Evolutionary conservation across 2,888 invertebrate species (phyloP), one percentile per base, ranked within the genome.

Genomic region (Ptychoptera albimana): DNA sequence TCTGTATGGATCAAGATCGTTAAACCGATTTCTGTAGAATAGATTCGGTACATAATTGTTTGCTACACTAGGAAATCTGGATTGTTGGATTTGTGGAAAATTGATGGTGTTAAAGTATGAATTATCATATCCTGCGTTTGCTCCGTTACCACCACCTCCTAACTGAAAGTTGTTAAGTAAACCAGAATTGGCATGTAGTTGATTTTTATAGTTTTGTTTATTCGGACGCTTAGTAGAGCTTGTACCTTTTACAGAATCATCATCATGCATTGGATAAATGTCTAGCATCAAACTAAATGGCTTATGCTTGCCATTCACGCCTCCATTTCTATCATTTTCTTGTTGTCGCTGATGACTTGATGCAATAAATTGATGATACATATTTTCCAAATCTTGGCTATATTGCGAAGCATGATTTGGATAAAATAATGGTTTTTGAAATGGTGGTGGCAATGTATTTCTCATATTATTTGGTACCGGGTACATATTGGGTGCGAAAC

Each of bases 211-310:
- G 47, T 12, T 11, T 46, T 42, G 38, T 9, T 38, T 29, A 45
- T 0, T 55, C 3, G 57, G 54, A 6, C 58, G 53, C 3, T 61
- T 54, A 7, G 56, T 56, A 0, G 63, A 55, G 1, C 56, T 55
- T 10, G 49, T 43, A 37, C 53, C 46, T 14, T 51, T 52, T n/a
- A 61, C 58, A 45, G 60, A 58, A 8, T 54, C 57, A 37, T 59
- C 59, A 11, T 68, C 62, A 39, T 69, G 63, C 39, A 77, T 63
- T 1, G 77, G 77, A 59, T 71, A 75, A 44, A 78, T 71, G 51
- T 79, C 77, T 16, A 79, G 57, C 68, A 78, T 75, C 1, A 78
- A 68, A 51, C 77, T 79, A 46, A 79, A 74, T 0, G 77, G 75
- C 51, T 75, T 69, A 40, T 57, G 50, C 51, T 48, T 43, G 2